phyloP scores from a whole-genome alignment of 2,797 vertebrate genomes.

The Gallinago nigripennis region DNA sequence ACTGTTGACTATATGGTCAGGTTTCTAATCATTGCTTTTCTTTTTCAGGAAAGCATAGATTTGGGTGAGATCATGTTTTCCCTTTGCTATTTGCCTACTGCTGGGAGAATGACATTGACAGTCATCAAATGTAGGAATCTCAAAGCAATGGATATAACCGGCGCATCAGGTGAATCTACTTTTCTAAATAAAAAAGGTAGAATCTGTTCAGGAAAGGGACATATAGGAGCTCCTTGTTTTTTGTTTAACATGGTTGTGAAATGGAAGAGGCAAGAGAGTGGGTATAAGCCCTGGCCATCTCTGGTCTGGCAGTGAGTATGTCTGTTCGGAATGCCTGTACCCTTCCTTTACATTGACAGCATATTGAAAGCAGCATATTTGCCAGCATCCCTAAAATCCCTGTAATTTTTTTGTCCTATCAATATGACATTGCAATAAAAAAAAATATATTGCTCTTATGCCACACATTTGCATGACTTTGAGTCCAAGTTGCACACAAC shows the following conservation, averaged over 20 bases:
- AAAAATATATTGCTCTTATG: not conserved
- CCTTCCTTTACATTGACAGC: not conserved
- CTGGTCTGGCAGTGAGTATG: not conserved
- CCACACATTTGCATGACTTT: not conserved
- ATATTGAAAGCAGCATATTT: not conserved
- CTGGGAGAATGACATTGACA: constrained; percentile 95
- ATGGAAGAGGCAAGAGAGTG: not conserved
- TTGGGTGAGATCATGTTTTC: constrained; percentile 99
- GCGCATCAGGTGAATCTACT: constrained; percentile 88
- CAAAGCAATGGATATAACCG: constrained; percentile 99
- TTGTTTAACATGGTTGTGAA: not conserved
- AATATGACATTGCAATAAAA: not conserved
- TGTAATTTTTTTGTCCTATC: not conserved
- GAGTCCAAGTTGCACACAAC: not conserved
- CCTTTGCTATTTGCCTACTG: constrained; percentile 96
- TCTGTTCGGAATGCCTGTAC: not conserved
- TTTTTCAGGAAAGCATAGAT: constrained; percentile 92
- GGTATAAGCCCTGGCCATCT: not conserved
- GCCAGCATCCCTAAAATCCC: not conserved
- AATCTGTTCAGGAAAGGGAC: not conserved
- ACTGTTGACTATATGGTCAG: not conserved
- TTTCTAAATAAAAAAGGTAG: not conserved
- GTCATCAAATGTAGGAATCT: constrained; percentile 99
- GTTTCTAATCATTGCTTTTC: constrained; percentile 5
- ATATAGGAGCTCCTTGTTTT: not conserved